Evolutionary conservation across 2,113 vertebrate species (phyloP).

Genomic region (Ploceus nigricollis): DNA sequence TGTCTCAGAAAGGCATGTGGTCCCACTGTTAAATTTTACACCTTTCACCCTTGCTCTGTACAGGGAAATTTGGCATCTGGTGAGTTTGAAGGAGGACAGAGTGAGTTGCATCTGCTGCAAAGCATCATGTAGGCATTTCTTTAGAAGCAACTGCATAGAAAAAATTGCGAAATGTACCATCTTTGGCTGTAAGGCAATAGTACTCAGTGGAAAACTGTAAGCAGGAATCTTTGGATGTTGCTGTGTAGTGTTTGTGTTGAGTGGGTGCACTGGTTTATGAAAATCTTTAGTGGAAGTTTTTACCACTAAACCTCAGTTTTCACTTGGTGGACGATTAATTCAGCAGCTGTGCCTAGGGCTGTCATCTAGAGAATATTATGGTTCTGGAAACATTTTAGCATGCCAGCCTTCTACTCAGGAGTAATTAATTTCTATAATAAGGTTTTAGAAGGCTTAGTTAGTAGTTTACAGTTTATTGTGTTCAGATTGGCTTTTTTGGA

Average conservation of each 20-base stretch:
- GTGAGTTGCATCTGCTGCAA: neutral
- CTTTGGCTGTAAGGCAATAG: neutral
- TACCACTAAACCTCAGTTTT: neutral
- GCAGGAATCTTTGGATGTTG: neutral
- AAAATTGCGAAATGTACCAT: neutral
- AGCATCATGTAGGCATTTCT: neutral
- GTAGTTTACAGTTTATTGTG: neutral
- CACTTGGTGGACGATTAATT: neutral
- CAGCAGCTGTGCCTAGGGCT: neutral
- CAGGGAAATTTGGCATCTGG: neutral
- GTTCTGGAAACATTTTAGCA: neutral
- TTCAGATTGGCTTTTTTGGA: neutral
- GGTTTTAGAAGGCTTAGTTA: neutral
- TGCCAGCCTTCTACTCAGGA: neutral
- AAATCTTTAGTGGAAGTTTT: neutral
- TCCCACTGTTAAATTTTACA: neutral
- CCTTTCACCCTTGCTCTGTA: neutral
- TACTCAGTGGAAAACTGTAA: neutral
- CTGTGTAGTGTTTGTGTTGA: neutral
- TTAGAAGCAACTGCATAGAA: neutral
- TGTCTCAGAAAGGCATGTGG: neutral
- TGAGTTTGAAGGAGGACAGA: neutral
- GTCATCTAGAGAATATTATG: neutral
- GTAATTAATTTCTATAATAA: conserved; percentile 12
- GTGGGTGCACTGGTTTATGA: neutral